phyloP scores from a whole-genome alignment of 2,797 vertebrate genomes.

The Tokudaia tokunoshimensis region DNA sequence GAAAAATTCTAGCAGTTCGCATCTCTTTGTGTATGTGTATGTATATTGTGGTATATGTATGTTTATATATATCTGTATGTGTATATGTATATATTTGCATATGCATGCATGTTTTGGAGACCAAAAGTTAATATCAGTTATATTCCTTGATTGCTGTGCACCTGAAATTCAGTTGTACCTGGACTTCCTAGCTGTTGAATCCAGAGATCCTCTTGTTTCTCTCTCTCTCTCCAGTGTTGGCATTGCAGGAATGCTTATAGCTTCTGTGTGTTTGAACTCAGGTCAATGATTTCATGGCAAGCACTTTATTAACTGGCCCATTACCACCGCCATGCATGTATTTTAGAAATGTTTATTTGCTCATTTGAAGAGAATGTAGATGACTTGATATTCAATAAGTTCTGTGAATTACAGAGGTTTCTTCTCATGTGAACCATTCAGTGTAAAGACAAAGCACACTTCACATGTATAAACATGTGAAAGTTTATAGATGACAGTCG shows the following conservation, averaged over 20 bases:
- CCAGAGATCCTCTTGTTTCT: background rate
- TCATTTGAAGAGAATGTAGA: conserved; percentile 55
- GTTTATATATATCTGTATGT: background rate
- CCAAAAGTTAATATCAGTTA: background rate
- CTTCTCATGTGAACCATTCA: conserved; percentile 67
- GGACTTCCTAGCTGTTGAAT: too few species aligned
- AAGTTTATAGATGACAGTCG: conserved; percentile 67
- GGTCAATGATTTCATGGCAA: background rate
- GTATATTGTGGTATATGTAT: background rate
- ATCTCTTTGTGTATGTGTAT: background rate
- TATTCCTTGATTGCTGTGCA: background rate
- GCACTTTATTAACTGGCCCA: background rate
- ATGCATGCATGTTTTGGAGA: background rate
- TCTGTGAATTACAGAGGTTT: conserved; percentile 75
- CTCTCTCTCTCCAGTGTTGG: background rate
- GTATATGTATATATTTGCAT: background rate
- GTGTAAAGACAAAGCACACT: conserved; percentile 74
- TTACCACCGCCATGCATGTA: background rate
- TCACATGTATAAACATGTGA: conserved; percentile 51
- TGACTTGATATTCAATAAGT: conserved; percentile 72
- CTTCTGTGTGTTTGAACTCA: background rate
- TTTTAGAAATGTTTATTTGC: conserved; percentile 54
- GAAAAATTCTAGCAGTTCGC: conserved; percentile 28
- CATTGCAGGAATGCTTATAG: background rate
- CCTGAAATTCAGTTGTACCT: background rate